Evolutionary conservation across 1,140 invertebrate species (phyloP), one percentile per base, ranked within the genome.

Genomic region (Zaprionus davidi): DNA sequence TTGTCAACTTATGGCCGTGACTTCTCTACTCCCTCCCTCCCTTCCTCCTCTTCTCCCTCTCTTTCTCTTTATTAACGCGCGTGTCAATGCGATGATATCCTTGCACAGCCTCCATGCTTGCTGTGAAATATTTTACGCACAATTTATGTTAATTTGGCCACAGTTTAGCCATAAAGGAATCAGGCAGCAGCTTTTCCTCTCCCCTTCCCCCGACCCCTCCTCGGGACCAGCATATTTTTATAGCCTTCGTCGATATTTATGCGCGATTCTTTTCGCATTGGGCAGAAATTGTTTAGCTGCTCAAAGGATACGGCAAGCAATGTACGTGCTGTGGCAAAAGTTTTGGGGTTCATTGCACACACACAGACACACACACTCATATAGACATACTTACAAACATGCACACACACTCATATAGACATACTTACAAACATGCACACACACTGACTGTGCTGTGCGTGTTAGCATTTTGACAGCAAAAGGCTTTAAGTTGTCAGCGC

Each of bases 401-500:
- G 24, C 62, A 66, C 34, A 41, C 38, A 34, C 13, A 26, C 24
- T 13, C 1, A 60, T 13, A 60, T 24, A 28, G 24, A 51, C 17
- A 46, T n/a, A 31, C 28, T 31, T 28, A 28, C 26, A 60, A 3
- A 36, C 2, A 66, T 24, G 24, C 31, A 28, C 20, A 44, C 56
- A 22, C 20, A n/a, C 17, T 26, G 13, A 5, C 58, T 24, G 12
- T 2, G 65, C 44, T 70, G 71, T 58, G 51, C 62, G 28, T 71
- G 85, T 73, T 66, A 88, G 76, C 78, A 76, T 88, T 87, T 84
- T 87, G 84, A 87, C 84, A 88, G 85, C 58, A 53, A 66, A 67
- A 70, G 85, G 85, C 81, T 90, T 88, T 79, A 88, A 90, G 84
- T 90, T 88, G 84, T 87, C 85, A 84, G 81, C 74, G 85, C 85